A percentile compares a stretch with the other conserved stretches of the same genome.
Conservation (phyloP, 2,888 invertebrate species). For the Zygaena filipendulae region DNA sequence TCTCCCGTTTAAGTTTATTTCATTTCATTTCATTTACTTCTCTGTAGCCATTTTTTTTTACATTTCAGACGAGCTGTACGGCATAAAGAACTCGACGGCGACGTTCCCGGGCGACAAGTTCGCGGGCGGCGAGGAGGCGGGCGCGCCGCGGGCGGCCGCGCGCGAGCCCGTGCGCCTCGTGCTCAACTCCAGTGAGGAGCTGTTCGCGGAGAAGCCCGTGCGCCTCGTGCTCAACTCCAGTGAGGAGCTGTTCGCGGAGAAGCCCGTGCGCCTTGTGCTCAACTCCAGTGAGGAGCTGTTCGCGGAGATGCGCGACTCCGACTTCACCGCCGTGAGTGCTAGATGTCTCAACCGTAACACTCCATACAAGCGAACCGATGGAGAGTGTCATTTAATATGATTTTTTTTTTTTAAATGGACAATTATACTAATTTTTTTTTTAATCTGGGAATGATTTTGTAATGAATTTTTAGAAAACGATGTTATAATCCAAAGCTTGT, state of each 20-base stretch:
- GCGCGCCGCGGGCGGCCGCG: constrained; percentile 62
- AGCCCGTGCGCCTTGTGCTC: constrained; percentile 82
- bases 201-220: constrained; percentile 89
- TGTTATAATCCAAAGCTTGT: too few species aligned
- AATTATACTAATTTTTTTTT: too few species aligned
- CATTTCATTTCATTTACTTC: too few species aligned
- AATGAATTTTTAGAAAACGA: too few species aligned
- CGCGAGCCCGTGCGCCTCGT: constrained; percentile 73
- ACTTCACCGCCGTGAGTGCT: constrained; percentile 80
- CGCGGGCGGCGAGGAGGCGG: constrained; percentile 72
- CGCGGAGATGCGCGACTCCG: constrained; percentile 90
- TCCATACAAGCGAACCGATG: too few species aligned
- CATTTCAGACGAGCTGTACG: constrained; percentile 85
- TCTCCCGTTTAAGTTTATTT: too few species aligned
- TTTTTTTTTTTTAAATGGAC: too few species aligned
- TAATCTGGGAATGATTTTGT: too few species aligned
- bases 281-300: constrained; percentile 92
- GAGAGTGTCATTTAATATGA: too few species aligned
- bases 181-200: constrained; percentile 88
- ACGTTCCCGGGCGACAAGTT: constrained; percentile 90
- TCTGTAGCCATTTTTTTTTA: too few species aligned
- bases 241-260: constrained; percentile 88
- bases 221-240: constrained; percentile 80
- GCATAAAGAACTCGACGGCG: constrained; percentile 83
- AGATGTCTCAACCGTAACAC: too few species aligned